Conservation (phyloP, 2,888 invertebrate species). For the Melanchra persicariae region DNA sequence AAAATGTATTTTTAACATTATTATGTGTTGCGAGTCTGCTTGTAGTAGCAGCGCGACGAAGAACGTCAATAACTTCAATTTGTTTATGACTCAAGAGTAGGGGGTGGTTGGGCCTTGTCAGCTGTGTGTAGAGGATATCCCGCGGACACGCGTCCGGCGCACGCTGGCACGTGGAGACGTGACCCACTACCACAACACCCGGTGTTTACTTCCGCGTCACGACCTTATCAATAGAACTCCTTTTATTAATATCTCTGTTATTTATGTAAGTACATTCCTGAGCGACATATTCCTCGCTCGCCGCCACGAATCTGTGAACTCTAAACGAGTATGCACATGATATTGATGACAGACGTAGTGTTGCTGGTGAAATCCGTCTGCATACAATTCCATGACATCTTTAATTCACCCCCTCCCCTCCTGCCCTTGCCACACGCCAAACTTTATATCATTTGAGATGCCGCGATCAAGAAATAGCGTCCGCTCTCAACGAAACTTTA, state of each 20-base stretch:
- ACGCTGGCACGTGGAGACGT: neutral
- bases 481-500: neutral
- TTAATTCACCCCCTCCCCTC: neutral
- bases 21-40: conserved; percentile 1
- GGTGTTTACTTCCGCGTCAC: conserved; percentile 50
- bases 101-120: conserved; percentile 3
- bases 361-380: neutral
- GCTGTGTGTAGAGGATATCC: neutral
- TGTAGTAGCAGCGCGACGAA: neutral
- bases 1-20: conserved; percentile 23
- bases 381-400: conserved; percentile 16
- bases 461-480: conserved; percentile 6
- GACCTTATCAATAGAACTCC: conserved; percentile 34
- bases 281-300: conserved; percentile 2
- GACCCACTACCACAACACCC: conserved; percentile 50
- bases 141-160: neutral
- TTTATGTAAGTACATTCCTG: neutral
- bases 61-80: conserved; percentile 13
- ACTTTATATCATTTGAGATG: conserved; percentile 1
- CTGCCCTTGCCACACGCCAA: neutral
- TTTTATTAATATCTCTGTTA: conserved; percentile 13
- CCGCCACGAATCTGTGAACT: neutral
- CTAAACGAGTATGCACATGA: neutral
- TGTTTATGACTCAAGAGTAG: neutral
- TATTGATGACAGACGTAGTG: neutral